Evolutionary conservation across 2,113 vertebrate species (phyloP), one percentile per base, ranked within the genome.

Genomic region (Cercocebus atys): DNA sequence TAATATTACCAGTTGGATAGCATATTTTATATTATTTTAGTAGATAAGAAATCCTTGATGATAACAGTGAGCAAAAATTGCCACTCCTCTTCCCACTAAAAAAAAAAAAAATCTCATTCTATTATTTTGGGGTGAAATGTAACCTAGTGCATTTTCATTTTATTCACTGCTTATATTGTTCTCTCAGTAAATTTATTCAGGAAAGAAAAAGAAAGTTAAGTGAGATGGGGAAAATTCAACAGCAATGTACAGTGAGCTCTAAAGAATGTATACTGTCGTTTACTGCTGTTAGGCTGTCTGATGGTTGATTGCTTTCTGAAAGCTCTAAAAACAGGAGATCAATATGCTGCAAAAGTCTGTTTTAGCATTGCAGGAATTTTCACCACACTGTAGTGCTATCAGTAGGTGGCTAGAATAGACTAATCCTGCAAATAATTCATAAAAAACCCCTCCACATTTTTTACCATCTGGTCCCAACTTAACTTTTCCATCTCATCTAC

Each of bases 11-110:
- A 96, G 90, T 95, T 97, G 89, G 92, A 97, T 96, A 90, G 78
- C 64, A 27, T 68, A 13, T 75, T 95, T 95, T 70, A 75, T 90
- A 76, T 92, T 94, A 92, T 97, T 98, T 98, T 91, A 96, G 97
- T 92, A 98, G 93, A 98, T 95, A 97, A 98, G 94, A 81, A 97
- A 97, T 98, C 93, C 96, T 98, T 94, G 91, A 98, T 98, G 96
- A 96, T 97, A 97, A 97, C 72, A 80, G 90, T 90, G 93, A 95
- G 87, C 97, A 90, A 97, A 93, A 93, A 91, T 93, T 98, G 92
- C 91, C 94, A 83, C 35, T 32, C 45, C 86, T 86, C 55, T 97
- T 87, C 81, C 85, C 92, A 92, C 97, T 96, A 57, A 75, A 98
- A 95, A 76, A 52, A 57, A 98, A 95, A 76, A 52, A 80, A 97